Evolutionary conservation across 2,113 vertebrate species (phyloP).

Genomic region (Procapra przewalskii): DNA sequence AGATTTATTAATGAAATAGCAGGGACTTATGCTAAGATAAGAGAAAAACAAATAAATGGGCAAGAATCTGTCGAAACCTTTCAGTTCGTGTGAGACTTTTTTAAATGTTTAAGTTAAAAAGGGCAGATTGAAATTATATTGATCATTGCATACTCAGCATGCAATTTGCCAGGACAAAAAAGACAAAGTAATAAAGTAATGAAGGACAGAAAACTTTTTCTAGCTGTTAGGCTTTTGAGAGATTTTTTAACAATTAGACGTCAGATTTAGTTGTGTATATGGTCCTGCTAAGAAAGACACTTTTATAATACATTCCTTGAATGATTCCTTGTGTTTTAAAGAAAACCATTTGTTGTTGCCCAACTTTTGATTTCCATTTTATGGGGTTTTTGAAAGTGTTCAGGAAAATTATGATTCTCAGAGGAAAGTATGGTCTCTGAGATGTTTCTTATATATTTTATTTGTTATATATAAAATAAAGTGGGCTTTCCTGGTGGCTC

Average conservation of each 20-base stretch:
- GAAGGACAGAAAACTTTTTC: neutral
- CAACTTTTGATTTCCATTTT: slow-evolving; percentile 11
- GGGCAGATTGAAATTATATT: neutral
- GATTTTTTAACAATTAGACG: neutral
- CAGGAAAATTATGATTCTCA: neutral
- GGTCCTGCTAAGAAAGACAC: neutral
- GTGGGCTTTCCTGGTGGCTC: neutral
- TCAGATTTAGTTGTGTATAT: neutral
- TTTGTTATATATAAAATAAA: neutral
- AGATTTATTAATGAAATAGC: neutral
- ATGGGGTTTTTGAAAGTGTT: neutral
- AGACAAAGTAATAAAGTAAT: neutral
- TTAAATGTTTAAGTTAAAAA: neutral
- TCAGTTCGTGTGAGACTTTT: neutral
- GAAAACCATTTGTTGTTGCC: neutral
- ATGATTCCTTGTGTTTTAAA: neutral
- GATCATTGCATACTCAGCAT: neutral
- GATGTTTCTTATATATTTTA: neutral
- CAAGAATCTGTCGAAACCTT: neutral
- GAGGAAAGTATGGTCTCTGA: neutral
- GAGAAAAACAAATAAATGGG: neutral
- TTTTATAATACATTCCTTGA: neutral
- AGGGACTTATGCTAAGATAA: neutral
- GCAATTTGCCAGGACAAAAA: neutral
- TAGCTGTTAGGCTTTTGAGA: neutral